Evolutionary conservation across 2,797 vertebrate genomes (phyloP).

Genomic region (Lophius americanus): DNA sequence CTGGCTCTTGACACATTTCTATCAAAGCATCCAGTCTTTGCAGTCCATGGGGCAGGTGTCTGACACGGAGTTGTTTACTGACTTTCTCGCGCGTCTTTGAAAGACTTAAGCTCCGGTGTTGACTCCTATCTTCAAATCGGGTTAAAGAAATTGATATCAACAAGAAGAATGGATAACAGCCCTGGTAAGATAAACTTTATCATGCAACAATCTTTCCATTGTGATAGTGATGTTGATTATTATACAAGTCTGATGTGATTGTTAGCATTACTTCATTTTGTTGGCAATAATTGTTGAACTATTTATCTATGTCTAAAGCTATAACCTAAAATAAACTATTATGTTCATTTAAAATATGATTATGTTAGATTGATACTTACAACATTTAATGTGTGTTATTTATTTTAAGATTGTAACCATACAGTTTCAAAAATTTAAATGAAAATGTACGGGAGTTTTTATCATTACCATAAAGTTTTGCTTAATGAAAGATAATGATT

Average conservation of each 20-base stretch:
- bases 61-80: conserved; percentile 36
- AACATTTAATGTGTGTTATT: too few relatives aligned
- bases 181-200: conserved; percentile 61
- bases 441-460: too few relatives aligned
- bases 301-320: not conserved
- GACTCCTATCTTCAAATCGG: conserved; percentile 29
- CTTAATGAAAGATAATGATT: not conserved
- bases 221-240: conserved; percentile 8
- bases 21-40: conserved; percentile 8
- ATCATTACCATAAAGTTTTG: too few relatives aligned
- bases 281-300: conserved; percentile 8
- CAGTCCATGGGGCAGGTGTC: conserved; percentile 63
- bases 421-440: too few relatives aligned
- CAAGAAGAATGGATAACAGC: conserved; percentile 80
- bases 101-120: conserved; percentile 47
- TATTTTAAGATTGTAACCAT: too few relatives aligned
- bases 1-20: conserved; percentile 26
- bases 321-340: not conserved
- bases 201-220: not conserved
- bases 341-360: too few relatives aligned
- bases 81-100: conserved; percentile 51
- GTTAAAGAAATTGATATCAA: conserved; percentile 32
- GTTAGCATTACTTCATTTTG: conserved; percentile 16
- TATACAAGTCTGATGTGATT: not conserved
- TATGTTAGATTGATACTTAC: too few relatives aligned